A percentile compares a stretch with the other conserved stretches of the same genome.
These are phyloP conservation scores for Halichondria panicea DNA, from an alignment of 37 sponge, comb jelly and placozoan genomes.

Conservation along the genomic window DNA sequence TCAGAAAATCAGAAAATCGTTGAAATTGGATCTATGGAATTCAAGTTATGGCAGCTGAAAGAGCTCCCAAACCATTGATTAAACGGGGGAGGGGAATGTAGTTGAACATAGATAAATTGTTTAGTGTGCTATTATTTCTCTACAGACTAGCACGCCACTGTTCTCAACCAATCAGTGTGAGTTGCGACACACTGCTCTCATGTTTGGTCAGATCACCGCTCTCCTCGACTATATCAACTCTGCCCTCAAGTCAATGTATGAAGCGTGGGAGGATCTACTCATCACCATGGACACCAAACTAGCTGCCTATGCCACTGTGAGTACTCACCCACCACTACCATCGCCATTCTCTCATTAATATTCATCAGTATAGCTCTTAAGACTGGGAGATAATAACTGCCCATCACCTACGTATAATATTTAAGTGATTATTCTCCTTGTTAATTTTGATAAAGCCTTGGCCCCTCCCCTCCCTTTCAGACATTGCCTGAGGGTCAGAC, in stretches of 20 bases:
- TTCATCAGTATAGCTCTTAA: neutral
- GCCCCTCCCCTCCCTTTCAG: slow-evolving; percentile 43
- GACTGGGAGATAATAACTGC: neutral
- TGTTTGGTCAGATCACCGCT: slow-evolving; percentile 38
- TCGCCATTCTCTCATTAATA: neutral
- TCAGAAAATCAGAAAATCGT: too few species aligned
- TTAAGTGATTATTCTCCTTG: too few species aligned
- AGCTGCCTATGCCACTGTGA: slow-evolving; percentile 53
- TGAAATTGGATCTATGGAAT: too few species aligned
- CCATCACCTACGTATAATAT: neutral
- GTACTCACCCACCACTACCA: neutral
- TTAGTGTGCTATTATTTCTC: neutral
- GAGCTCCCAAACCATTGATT: neutral
- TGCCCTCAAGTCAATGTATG: slow-evolving; percentile 46
- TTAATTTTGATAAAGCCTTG: too few species aligned
- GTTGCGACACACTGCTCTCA: slow-evolving; percentile 38
- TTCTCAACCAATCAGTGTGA: slow-evolving; percentile 8
- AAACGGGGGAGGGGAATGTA: neutral
- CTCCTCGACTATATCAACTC: slow-evolving; percentile 47
- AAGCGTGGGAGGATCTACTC: slow-evolving; percentile 78
- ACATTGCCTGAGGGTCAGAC: slow-evolving; percentile 46
- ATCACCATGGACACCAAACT: slow-evolving; percentile 66
- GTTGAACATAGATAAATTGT: neutral
- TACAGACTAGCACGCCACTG: slow-evolving; percentile 30
- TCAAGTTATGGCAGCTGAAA: too few species aligned